These are phyloP conservation scores for Cyprinodon brontotheroides DNA, from an alignment of 2,113 vertebrate species.

Conservation along the genomic window DNA sequence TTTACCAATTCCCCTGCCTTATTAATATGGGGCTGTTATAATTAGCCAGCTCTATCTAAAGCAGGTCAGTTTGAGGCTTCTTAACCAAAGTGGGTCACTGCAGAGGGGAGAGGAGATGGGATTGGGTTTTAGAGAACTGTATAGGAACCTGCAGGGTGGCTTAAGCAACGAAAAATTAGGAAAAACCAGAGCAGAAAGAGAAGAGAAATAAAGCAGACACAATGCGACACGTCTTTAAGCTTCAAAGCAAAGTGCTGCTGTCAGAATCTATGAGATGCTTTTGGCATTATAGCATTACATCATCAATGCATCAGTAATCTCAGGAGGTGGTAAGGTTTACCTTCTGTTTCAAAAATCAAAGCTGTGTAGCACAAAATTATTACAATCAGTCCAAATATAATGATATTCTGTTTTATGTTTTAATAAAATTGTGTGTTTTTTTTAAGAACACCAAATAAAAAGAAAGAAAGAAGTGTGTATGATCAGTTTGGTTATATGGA, in stretches of 20 bases:
- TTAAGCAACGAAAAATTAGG: neutral
- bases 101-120: constrained; percentile 36
- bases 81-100: constrained; percentile 77
- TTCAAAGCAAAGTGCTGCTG: constrained; percentile 1
- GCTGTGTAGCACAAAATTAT: no score
- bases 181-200: constrained; percentile 1
- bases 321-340: neutral
- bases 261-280: neutral
- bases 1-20: constrained; percentile 75
- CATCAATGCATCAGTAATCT: neutral
- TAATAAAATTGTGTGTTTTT: no score
- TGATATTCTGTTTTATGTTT: no score
- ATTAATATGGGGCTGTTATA: constrained; percentile 78
- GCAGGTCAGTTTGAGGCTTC: constrained; percentile 74
- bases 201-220: neutral
- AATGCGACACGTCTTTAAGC: constrained; percentile 20
- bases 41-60: constrained; percentile 78
- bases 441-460: no score
- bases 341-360: neutral
- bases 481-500: no score
- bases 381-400: no score
- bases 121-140: neutral
- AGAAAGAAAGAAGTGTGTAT: no score
- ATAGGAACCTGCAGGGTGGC: neutral
- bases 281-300: constrained; percentile 5